phyloP scores from a whole-genome alignment of 2,888 invertebrate genomes.

The Amphipyra tragopoginis region DNA sequence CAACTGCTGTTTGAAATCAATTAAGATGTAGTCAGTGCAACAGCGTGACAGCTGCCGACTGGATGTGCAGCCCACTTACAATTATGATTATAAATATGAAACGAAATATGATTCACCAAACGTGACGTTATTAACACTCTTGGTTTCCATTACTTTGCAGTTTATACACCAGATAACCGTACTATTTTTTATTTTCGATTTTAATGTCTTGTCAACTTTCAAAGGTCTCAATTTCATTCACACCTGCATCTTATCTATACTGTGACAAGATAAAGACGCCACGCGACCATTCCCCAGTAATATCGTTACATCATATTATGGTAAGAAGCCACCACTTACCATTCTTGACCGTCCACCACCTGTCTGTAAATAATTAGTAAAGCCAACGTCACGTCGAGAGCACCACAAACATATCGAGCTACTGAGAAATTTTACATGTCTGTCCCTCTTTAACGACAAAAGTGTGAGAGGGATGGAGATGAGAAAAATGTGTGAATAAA shows the following conservation, averaged over 20 bases:
- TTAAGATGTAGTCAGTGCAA: no score
- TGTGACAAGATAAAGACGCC: constrained; percentile 31
- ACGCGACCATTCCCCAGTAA: constrained; percentile 37
- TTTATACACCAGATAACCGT: background rate
- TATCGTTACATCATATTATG: constrained; percentile 52
- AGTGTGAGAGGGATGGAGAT: constrained; percentile 51
- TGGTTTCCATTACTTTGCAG: no score
- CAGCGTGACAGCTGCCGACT: no score
- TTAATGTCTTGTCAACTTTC: background rate
- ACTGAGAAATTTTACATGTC: constrained; percentile 80
- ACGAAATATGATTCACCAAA: no score
- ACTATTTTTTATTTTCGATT: background rate
- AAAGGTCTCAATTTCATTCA: constrained; percentile 26
- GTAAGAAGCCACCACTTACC: constrained; percentile 41
- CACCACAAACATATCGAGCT: constrained; percentile 77
- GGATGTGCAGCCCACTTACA: no score
- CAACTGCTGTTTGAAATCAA: no score
- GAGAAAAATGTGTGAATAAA: constrained; percentile 75
- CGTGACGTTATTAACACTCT: no score
- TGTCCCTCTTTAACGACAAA: constrained; percentile 61
- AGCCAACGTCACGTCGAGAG: constrained; percentile 73
- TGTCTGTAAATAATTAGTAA: constrained; percentile 68
- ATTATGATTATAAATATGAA: no score
- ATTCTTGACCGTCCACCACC: constrained; percentile 54
- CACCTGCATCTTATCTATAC: constrained; percentile 38